phyloP scores from a whole-genome alignment of 2,888 invertebrate genomes.

The Azorinus chamasolen region DNA sequence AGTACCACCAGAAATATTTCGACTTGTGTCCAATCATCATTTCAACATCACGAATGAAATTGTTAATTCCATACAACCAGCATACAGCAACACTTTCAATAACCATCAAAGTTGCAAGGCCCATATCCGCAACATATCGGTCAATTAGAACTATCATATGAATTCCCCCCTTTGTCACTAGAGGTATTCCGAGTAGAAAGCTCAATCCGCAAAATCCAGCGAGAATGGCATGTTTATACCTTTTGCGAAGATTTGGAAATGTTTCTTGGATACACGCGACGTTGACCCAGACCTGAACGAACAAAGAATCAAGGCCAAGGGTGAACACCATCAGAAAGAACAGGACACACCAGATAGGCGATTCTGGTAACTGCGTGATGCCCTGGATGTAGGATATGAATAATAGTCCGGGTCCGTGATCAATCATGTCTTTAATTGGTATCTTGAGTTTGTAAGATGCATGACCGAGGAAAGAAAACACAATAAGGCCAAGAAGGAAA shows the following conservation, averaged over 20 bases:
- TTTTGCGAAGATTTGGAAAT: constrained; percentile 18
- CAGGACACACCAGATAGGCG: constrained; percentile 43
- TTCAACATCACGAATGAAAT: constrained; percentile 40
- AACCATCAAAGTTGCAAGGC: constrained; percentile 89
- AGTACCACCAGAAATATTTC: constrained; percentile 22
- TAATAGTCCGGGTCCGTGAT: constrained; percentile 48
- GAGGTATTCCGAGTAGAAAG: constrained; percentile 41
- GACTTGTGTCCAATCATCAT: constrained; percentile 37
- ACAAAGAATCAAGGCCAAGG: constrained; percentile 37
- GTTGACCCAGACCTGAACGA: constrained; percentile 33
- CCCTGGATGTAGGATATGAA: constrained; percentile 51
- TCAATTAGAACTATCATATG: constrained; percentile 75
- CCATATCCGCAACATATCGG: constrained; percentile 77
- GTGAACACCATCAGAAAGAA: constrained; percentile 51
- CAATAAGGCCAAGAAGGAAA: constrained; percentile 35
- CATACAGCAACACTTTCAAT: constrained; percentile 90
- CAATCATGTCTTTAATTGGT: constrained; percentile 31
- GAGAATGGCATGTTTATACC: constrained; percentile 14
- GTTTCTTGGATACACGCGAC: constrained; percentile 13
- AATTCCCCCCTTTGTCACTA: constrained; percentile 69
- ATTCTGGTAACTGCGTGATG: constrained; percentile 30
- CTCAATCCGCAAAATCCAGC: constrained; percentile 11
- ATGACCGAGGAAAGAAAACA: constrained; percentile 43
- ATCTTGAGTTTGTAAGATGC: constrained; percentile 30
- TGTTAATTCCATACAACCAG: constrained; percentile 90